Evolutionary conservation across 2,113 vertebrate species (phyloP).

Genomic region (Henicopernis longicauda): DNA sequence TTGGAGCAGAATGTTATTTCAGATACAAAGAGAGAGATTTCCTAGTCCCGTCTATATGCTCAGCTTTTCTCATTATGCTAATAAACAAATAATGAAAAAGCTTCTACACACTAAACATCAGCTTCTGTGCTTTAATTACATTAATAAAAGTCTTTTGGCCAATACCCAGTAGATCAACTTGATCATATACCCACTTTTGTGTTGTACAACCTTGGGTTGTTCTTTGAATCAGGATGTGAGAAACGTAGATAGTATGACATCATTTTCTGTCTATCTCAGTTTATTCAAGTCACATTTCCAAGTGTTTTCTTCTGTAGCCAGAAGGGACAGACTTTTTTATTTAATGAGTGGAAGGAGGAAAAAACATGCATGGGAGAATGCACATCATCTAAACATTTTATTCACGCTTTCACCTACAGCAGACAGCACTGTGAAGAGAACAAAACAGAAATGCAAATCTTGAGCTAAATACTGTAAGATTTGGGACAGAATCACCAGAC

Average conservation of each 20-base stretch:
- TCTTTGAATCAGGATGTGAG: background rate
- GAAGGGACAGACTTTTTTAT: background rate
- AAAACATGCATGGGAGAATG: background rate
- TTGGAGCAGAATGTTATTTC: background rate
- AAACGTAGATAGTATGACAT: background rate
- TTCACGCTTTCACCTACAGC: background rate
- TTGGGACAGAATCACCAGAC: background rate
- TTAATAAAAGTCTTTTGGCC: background rate
- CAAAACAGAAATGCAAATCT: background rate
- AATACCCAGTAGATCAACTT: background rate
- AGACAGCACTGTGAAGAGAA: background rate
- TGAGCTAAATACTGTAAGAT: background rate
- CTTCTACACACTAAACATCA: background rate
- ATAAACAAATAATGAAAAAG: background rate
- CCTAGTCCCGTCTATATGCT: background rate
- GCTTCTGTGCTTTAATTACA: background rate
- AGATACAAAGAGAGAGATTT: background rate
- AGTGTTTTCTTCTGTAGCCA: background rate
- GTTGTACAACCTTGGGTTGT: background rate
- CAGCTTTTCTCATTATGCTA: background rate
- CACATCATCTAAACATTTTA: background rate
- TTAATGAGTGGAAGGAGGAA: background rate
- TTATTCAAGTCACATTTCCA: background rate
- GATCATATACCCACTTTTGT: background rate
- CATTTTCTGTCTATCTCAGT: background rate